Conservation (phyloP, 2,888 invertebrate genomes). For the Esperia sulphurella region DNA sequence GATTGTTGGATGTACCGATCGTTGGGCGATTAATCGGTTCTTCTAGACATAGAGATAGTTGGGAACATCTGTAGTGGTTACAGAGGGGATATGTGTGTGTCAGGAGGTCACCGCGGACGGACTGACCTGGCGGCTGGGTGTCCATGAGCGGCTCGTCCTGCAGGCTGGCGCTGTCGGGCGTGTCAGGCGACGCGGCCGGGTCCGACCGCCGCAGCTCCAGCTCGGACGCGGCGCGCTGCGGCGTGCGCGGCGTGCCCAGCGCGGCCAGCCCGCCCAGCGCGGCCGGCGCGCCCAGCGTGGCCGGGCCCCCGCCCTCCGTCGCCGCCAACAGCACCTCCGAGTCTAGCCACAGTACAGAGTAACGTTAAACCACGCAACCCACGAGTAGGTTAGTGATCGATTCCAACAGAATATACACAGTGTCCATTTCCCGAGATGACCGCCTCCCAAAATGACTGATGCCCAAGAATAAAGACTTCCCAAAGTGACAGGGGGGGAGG, state of each 20-base stretch:
- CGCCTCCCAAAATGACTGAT: too few species aligned
- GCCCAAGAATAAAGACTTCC: too few species aligned
- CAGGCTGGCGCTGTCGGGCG: constrained; percentile 39
- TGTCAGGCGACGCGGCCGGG: constrained; percentile 18
- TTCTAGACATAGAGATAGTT: too few species aligned
- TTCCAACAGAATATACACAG: too few species aligned
- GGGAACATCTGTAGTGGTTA: too few species aligned
- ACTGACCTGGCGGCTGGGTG: neutral
- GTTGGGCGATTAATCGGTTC: too few species aligned
- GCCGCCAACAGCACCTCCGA: constrained; percentile 49
- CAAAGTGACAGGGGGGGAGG: neutral
- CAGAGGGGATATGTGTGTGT: too few species aligned
- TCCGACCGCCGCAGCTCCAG: constrained; percentile 42
- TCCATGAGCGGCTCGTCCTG: constrained; percentile 45
- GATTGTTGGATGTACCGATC: too few species aligned
- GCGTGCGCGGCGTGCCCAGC: constrained; percentile 12
- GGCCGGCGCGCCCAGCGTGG: neutral
- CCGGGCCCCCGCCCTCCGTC: constrained; percentile 13
- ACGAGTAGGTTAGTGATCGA: too few species aligned
- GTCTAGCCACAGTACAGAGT: constrained; percentile 28
- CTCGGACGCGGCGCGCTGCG: constrained; percentile 47
- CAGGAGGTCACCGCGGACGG: too few species aligned
- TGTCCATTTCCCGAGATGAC: too few species aligned
- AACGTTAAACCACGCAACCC: neutral
- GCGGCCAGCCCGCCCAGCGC: neutral